Conservation (phyloP, 1,140 invertebrate genomes). For the Atopsyche davidsoni region DNA sequence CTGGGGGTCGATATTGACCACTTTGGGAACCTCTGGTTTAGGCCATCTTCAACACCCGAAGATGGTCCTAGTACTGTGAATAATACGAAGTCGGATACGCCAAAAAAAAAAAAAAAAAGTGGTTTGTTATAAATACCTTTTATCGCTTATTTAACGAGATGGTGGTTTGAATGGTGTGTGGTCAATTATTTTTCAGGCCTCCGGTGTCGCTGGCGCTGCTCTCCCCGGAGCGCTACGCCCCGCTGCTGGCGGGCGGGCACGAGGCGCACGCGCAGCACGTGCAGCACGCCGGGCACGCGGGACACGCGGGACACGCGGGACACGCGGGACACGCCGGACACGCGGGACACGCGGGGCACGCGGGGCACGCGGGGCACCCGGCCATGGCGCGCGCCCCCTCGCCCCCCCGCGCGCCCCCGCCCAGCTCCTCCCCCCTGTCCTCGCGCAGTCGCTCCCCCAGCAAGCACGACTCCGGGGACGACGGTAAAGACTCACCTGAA, state of each 20-base stretch:
- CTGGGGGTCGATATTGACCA: too few species aligned
- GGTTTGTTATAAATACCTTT: not conserved
- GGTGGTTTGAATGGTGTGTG: too few species aligned
- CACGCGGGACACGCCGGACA: slow-evolving; percentile 39
- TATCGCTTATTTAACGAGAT: not conserved
- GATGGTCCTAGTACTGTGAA: too few species aligned
- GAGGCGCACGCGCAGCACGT: slow-evolving; percentile 35
- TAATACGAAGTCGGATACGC: too few species aligned
- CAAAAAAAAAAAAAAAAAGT: too few species aligned
- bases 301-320: slow-evolving; percentile 29
- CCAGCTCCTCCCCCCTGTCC: slow-evolving; percentile 29
- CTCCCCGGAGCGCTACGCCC: slow-evolving; percentile 47
- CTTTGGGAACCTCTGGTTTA: too few species aligned
- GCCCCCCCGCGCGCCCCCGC: slow-evolving; percentile 38
- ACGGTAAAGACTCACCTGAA: slow-evolving; percentile 21
- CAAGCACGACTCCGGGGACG: slow-evolving; percentile 26
- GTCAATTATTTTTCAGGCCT: slow-evolving; percentile 42
- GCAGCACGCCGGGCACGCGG: not conserved
- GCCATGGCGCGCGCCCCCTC: slow-evolving; percentile 33
- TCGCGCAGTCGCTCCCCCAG: slow-evolving; percentile 23
- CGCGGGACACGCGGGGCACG: slow-evolving; percentile 35
- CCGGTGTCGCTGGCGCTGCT: slow-evolving; percentile 53
- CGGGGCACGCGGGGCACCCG: slow-evolving; percentile 29
- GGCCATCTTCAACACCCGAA: too few species aligned
- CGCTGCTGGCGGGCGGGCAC: slow-evolving; percentile 30